Evolutionary conservation across 2,888 invertebrate genomes (phyloP).

Genomic region (Spilosoma lubricipeda): DNA sequence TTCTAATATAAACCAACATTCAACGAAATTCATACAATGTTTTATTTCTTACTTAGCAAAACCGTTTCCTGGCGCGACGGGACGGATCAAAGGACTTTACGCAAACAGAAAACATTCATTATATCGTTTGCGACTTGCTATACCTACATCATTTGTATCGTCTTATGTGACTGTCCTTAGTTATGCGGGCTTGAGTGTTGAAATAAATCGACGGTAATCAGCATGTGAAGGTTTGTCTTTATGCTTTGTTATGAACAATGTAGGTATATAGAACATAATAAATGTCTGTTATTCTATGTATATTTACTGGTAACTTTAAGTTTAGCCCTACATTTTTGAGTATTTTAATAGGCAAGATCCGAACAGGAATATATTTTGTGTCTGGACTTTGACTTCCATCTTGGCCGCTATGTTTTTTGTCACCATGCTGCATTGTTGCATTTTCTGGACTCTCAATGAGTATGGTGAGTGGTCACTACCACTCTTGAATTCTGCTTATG

Average conservation of each 20-base stretch:
- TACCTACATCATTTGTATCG: slow-evolving; percentile 33
- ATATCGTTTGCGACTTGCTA: slow-evolving; percentile 36
- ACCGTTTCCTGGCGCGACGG: slow-evolving; percentile 39
- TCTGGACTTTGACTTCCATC: too few relatives aligned
- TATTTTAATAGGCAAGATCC: too few relatives aligned
- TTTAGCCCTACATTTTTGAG: too few relatives aligned
- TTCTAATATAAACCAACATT: slow-evolving; percentile 5
- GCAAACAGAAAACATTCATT: slow-evolving; percentile 42
- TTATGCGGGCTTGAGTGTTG: slow-evolving; percentile 24
- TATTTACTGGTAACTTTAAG: not conserved
- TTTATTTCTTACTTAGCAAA: slow-evolving; percentile 41
- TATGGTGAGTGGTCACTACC: too few relatives aligned
- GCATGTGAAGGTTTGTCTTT: slow-evolving; percentile 16
- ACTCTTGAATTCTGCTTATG: too few relatives aligned
- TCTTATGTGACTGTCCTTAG: slow-evolving; percentile 25
- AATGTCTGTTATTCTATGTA: not conserved
- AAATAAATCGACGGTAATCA: slow-evolving; percentile 24
- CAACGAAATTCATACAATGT: slow-evolving; percentile 32
- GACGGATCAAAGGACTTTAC: slow-evolving; percentile 46
- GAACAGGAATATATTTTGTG: too few relatives aligned
- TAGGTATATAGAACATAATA: not conserved
- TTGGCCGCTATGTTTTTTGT: too few relatives aligned
- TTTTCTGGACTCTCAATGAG: too few relatives aligned
- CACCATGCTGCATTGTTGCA: too few relatives aligned
- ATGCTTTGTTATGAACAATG: not conserved